Base-by-base conservation (phyloP, 2,113 vertebrate species). In the Psilopsiagon aymara region DNA sequence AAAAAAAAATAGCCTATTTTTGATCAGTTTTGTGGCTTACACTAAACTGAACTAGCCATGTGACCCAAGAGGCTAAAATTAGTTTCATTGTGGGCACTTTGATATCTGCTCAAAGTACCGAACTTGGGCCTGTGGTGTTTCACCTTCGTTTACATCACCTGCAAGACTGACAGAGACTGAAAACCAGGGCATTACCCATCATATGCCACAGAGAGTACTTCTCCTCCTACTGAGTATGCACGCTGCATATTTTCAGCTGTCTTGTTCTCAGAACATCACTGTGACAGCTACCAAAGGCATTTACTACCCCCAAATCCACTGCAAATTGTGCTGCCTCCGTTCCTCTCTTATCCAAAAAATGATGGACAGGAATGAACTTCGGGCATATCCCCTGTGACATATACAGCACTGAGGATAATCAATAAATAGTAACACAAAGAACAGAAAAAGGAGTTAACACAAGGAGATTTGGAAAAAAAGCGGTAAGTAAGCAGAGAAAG, bases 401-500 rank as follows among this genome's bases (percentile, higher is more conserved):
- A 73, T 3, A 89, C 52, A 85, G 33, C 41, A 69, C 39, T 46
- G 55, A 85, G 71, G 78, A 88, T 86, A 93, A 83, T 95, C 69
- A 87, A 73, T 90, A 95, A 95, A 81, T 59, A 94, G 70, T 70
- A 91, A 84, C 59, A 88, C 53, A 89, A 92, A 92, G 25, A 92
- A 88, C 62, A 86, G 68, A 76, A 92, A 88, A 83, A 64, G 3
- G 46, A 77, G 41, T 43, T 83, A 70, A 89, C 29, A 82, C 53
- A 69, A 57, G n/a, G 69, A 62, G 77, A 93, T 90, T 46, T 39
- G 17, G 17, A 21, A 24, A 28, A 37, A 39, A 84, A 86, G 35
- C 60, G 35, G 25, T 94, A 94, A 94, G 78, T 83, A 97, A 93
- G 69, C 85, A 95, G 62, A 95, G 82, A 88, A 91, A 88, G 20